A percentile compares a stretch with the other conserved stretches of the same genome.
These are phyloP conservation scores for Pelmatolapia mariae DNA, from an alignment of 2,113 vertebrate species.

Conservation along the genomic window DNA sequence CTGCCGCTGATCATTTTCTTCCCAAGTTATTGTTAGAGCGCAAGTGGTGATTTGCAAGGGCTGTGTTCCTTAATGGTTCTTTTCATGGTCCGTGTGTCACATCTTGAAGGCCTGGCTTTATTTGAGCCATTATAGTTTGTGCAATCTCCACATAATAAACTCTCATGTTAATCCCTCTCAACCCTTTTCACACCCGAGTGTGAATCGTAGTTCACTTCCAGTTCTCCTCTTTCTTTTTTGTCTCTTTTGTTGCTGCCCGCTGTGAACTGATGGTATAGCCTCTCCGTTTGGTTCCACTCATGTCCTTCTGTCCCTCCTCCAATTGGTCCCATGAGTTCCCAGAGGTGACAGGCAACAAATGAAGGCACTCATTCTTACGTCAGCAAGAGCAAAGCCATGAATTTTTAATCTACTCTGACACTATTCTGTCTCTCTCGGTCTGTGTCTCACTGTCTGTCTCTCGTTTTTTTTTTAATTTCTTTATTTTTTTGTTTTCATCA, in stretches of 20 bases:
- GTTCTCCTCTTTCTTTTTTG: background rate
- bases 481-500: background rate
- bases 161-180: background rate
- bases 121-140: background rate
- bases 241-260: background rate
- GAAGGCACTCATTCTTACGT: slow-evolving; percentile 53
- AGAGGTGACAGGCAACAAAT: slow-evolving; percentile 56
- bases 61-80: slow-evolving; percentile 6
- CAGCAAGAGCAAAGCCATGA: slow-evolving; percentile 39
- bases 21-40: background rate
- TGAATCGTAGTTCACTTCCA: background rate
- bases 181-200: background rate
- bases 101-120: background rate
- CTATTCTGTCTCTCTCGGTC: background rate
- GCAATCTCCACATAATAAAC: background rate
- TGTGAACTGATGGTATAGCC: background rate
- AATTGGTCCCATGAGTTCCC: slow-evolving; percentile 15
- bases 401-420: slow-evolving; percentile 59
- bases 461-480: background rate
- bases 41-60: slow-evolving; percentile 33
- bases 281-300: background rate
- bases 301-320: background rate
- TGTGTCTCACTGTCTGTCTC: background rate
- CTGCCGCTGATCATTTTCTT: background rate
- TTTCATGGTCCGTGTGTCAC: slow-evolving; percentile 14